Conservation (phyloP, 1,140 invertebrate species). For the Nymphalis io region DNA sequence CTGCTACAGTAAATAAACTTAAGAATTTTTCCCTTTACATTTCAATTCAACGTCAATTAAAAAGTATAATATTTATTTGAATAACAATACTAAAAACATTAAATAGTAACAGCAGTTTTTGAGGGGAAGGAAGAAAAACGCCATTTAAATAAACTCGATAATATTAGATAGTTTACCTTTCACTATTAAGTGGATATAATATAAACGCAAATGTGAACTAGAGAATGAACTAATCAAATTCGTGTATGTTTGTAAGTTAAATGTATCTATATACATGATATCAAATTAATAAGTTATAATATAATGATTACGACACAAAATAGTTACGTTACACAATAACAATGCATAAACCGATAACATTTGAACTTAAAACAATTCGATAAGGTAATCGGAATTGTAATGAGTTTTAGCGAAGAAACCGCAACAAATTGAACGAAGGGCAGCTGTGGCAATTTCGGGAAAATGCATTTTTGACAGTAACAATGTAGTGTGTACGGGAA, state of each 20-base stretch:
- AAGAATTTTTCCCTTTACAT: not conserved
- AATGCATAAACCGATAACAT: slow-evolving; percentile 25
- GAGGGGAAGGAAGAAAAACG: too few species aligned
- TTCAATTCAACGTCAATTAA: not conserved
- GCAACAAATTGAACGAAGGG: slow-evolving; percentile 58
- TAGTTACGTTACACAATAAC: slow-evolving; percentile 26
- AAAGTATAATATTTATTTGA: not conserved
- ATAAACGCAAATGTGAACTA: too few species aligned
- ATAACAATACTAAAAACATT: too few species aligned
- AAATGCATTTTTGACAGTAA: slow-evolving; percentile 66
- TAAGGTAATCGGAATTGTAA: slow-evolving; percentile 20
- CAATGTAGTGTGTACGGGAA: slow-evolving; percentile 59
- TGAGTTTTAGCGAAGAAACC: slow-evolving; percentile 50
- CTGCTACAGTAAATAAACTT: not conserved
- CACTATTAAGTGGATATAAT: too few species aligned
- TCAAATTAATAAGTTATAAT: too few species aligned
- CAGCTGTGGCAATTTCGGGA: slow-evolving; percentile 71
- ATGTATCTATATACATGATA: too few species aligned
- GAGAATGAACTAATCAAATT: too few species aligned
- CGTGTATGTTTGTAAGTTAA: too few species aligned
- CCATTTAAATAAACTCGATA: too few species aligned
- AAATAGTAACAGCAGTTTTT: too few species aligned
- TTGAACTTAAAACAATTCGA: slow-evolving; percentile 25
- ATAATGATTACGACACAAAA: not conserved
- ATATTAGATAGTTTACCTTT: too few species aligned